phyloP scores from a whole-genome alignment of 2,888 invertebrate genomes.

The Xiphydria camelus region DNA sequence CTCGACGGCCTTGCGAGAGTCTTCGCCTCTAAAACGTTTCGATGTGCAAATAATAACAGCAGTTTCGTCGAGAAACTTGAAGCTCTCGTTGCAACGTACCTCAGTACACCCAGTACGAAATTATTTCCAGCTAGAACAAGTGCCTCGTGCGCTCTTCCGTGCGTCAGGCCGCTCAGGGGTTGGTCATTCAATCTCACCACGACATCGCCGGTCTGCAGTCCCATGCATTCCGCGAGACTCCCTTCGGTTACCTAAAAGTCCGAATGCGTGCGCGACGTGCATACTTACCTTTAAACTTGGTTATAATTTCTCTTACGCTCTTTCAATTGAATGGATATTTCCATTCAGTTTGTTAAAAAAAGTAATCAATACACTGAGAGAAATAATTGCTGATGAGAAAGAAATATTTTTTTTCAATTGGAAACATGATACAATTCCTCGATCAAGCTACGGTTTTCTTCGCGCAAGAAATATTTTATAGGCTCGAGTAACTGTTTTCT shows the following conservation, averaged over 20 bases:
- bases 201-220: conserved; percentile 82
- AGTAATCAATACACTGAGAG: no score
- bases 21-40: conserved; percentile 41
- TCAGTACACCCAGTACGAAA: conserved; percentile 71
- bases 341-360: no score
- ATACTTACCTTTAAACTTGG: no score
- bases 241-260: conserved; percentile 75
- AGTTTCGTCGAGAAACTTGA: neutral
- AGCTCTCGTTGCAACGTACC: conserved; percentile 60
- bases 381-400: no score
- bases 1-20: conserved; percentile 43
- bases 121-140: conserved; percentile 73
- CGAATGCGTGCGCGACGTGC: no score
- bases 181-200: conserved; percentile 76
- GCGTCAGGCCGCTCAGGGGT: conserved; percentile 70
- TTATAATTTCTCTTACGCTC: no score
- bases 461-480: no score
- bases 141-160: conserved; percentile 76
- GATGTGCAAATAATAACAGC: neutral
- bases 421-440: no score
- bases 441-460: no score
- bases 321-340: no score
- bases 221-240: conserved; percentile 81
- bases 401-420: no score
- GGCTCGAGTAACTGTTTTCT: no score